Base-by-base conservation (phyloP, 2,797 vertebrate genomes). In the Pangasius macronema region DNA sequence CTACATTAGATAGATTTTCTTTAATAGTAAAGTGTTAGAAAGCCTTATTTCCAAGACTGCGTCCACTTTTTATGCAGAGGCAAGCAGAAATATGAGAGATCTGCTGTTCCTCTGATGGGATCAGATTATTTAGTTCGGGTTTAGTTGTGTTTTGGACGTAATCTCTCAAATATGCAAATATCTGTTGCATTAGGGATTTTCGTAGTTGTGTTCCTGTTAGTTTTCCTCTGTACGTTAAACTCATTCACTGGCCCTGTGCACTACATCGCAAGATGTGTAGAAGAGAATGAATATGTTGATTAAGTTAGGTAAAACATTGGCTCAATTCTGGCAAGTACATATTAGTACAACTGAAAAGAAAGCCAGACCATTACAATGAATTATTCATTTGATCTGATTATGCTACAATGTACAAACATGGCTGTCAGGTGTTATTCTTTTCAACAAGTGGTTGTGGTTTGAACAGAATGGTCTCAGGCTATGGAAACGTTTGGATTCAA, bases 331-430 rank as follows among this genome's bases (percentile, higher is more conserved):
- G 10, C 20, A 59, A 42, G 77, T 7, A 10, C 49, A 22, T 55
- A 33, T 80, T 80, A 8, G 53, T 42, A 1, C 11, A 39, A 42
- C 11, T 81, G 5, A 61, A 61, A 27, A 39, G 11, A 81, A 81
- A 81, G 24, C 55, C 30, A 39, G 33, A 1, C 30, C 18, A 27
- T 59, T 27, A 1, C 5, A 42, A 42, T 81, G 22, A 63, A 81
- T 81, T 61, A 81, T 61, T 81, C 3, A 81, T 81, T 61, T 42
- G 79, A 81, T 61, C 33, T 27, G 55, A 61, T 81, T 81, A 81
- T 42, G 13, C 57, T 81, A 8, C 33, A 3, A 2, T n/a, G 36
- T 81, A n/a, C 57, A 42, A 63, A 61, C 79, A 63, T 14, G 57
- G 36, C 22, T n/a, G 79, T 63, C 36, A 42, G 77, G 53, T 39